Evolutionary conservation across 1,140 invertebrate genomes (phyloP), one percentile per base, ranked within the genome.

Genomic region (Lasioglossum baleicum): DNA sequence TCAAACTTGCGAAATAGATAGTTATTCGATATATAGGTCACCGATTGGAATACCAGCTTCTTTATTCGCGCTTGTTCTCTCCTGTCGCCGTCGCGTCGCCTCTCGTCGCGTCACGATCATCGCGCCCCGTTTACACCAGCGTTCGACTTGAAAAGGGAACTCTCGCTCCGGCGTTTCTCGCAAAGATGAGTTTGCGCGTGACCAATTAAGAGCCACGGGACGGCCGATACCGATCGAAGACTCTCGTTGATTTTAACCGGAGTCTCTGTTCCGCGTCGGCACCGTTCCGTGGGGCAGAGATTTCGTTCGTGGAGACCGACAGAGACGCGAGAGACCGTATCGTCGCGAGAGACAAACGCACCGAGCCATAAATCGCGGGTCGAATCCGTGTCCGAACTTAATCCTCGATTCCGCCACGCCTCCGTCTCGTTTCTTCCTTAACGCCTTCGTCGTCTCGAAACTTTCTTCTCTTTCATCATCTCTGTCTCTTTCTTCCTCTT

Each of bases 11-110:
- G 69, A 56, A 73, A 73, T 78, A 73, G 53, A 64, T 72, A 71
- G 69, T 64, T 77, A 56, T 31, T 71, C 75, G 68, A 78, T 78
- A 77, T 69, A 77, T 77, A 70, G 75, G 75, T 77, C 75, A 70
- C 70, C 44, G 67, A n/a, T 71, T 56, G 20, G 63, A 3, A 13
- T 60, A 48, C n/a, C 44, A 64, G 75, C 44, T 77, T 51, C 44
- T 64, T 64, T 42, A 31, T 10, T 22, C 20, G 40, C 8, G 44
- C 44, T 11, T 44, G 42, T 35, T 10, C 20, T 44, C 7, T 42
- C 44, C 26, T 48, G 2, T 26, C 26, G 26, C 26, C 35, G 2
- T 26, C 26, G 26, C 26, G 26, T 60, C 26, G n/a, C 63, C 22
- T 58, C 48, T 7, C 26, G 58, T 7, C 53, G 2, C 17, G 40